Conservation (phyloP, 2,888 invertebrate species). For the Rotaria macrura region DNA sequence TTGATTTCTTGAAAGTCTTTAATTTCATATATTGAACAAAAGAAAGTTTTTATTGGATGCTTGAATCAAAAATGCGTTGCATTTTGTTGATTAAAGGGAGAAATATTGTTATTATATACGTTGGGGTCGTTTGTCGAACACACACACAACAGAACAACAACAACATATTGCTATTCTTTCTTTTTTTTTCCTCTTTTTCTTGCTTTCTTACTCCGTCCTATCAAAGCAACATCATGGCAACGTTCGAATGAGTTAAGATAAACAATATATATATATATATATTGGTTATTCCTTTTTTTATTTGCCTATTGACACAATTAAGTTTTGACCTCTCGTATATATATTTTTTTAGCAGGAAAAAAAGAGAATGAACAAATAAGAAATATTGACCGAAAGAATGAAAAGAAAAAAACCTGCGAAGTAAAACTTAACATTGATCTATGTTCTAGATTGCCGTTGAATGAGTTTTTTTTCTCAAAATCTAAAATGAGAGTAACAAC, state of each 20-base stretch:
- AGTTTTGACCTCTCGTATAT: not conserved
- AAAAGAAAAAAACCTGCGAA: not conserved
- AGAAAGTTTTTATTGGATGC: not conserved
- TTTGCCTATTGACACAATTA: not conserved
- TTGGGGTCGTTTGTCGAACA: not conserved
- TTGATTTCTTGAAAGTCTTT: not conserved
- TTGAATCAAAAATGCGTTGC: not conserved
- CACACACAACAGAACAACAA: conserved; percentile 15
- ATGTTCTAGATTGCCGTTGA: not conserved
- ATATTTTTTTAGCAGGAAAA: not conserved
- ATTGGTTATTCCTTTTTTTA: not conserved
- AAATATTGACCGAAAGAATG: not conserved
- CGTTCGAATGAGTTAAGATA: not conserved
- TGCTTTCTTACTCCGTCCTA: not conserved
- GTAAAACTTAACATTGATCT: not conserved
- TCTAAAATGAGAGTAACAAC: conserved; percentile 16
- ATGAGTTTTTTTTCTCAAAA: conserved; percentile 1
- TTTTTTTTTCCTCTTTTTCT: not conserved
- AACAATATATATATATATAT: not conserved
- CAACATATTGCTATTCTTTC: not conserved
- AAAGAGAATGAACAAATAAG: not conserved
- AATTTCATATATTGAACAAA: not conserved
- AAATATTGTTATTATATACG: not conserved
- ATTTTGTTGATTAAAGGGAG: not conserved
- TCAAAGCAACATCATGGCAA: conserved; percentile 8